These are phyloP conservation scores for Eurosta solidaginis DNA, from an alignment of 1,140 invertebrate species.

Conservation along the genomic window DNA sequence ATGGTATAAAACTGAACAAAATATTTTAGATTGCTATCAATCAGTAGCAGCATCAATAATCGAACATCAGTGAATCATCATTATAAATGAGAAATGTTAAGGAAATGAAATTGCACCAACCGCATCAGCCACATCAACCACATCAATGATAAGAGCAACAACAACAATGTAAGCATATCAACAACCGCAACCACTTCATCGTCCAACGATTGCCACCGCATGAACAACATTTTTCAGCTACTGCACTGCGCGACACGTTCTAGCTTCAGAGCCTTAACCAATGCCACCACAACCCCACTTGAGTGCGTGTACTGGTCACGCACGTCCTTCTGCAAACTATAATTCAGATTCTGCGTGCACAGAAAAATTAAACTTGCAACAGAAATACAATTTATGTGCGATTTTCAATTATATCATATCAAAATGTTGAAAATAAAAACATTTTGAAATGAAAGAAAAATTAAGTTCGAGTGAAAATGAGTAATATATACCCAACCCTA, in stretches of 20 bases:
- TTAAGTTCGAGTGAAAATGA: no score
- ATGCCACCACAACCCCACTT: not conserved
- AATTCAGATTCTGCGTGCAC: not conserved
- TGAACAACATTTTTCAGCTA: conserved; percentile 5
- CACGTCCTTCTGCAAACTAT: not conserved
- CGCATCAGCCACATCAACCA: not conserved
- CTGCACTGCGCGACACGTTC: conserved; percentile 18
- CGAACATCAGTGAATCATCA: conserved; percentile 12
- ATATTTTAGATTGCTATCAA: not conserved
- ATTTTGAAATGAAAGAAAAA: not conserved
- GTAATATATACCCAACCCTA: no score
- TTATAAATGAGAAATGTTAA: not conserved
- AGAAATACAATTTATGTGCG: conserved; percentile 30
- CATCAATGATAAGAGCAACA: not conserved
- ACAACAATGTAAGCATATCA: not conserved
- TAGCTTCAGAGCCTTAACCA: not conserved
- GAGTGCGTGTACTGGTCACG: not conserved
- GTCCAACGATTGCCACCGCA: conserved; percentile 9
- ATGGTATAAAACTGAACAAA: no score
- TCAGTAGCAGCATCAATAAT: not conserved
- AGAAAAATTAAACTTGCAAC: conserved; percentile 25
- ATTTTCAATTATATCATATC: conserved; percentile 26
- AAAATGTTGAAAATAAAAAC: not conserved
- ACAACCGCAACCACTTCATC: conserved; percentile 13
- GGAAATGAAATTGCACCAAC: not conserved